These are phyloP conservation scores for Takifugu bimaculatus DNA, from an alignment of 2,113 vertebrate species.

Conservation along the genomic window DNA sequence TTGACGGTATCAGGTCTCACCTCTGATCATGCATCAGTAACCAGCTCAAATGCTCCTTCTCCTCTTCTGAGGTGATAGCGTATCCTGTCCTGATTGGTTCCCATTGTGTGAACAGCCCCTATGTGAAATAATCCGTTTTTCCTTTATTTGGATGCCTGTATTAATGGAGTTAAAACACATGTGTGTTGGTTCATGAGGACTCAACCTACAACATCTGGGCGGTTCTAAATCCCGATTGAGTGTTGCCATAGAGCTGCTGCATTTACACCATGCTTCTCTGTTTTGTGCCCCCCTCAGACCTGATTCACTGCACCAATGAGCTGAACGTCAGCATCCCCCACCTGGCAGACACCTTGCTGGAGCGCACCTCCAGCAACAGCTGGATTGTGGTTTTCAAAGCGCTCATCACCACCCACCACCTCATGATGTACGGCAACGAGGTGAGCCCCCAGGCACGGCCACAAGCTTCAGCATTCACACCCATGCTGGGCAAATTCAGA, in stretches of 20 bases:
- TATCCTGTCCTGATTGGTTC: conserved; percentile 29
- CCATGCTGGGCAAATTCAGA: no score
- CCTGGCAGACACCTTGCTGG: conserved; percentile 87
- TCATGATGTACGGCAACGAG: conserved; percentile 97
- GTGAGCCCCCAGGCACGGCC: conserved; percentile 67
- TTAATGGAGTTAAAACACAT: conserved; percentile 29
- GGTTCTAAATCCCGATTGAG: conserved; percentile 17
- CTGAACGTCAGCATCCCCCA: conserved; percentile 91
- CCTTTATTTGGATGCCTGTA: conserved; percentile 36
- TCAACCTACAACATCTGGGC: conserved; percentile 9
- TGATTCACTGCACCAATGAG: conserved; percentile 93
- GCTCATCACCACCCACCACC: conserved; percentile 93
- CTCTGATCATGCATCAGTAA: no score
- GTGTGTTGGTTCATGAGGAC: conserved; percentile 18
- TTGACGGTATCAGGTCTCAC: no score
- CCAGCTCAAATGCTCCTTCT: background rate
- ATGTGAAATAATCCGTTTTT: conserved; percentile 38
- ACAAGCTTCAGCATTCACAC: background rate
- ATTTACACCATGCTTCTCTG: background rate
- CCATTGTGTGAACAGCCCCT: conserved; percentile 12
- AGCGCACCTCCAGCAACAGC: conserved; percentile 88
- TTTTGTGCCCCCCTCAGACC: conserved; percentile 70
- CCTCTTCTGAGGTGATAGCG: conserved; percentile 19
- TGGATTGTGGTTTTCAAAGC: conserved; percentile 98
- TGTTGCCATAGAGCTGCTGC: conserved; percentile 6